phyloP scores from a whole-genome alignment of 2,888 invertebrate species.

The Platypus cylindrus region DNA sequence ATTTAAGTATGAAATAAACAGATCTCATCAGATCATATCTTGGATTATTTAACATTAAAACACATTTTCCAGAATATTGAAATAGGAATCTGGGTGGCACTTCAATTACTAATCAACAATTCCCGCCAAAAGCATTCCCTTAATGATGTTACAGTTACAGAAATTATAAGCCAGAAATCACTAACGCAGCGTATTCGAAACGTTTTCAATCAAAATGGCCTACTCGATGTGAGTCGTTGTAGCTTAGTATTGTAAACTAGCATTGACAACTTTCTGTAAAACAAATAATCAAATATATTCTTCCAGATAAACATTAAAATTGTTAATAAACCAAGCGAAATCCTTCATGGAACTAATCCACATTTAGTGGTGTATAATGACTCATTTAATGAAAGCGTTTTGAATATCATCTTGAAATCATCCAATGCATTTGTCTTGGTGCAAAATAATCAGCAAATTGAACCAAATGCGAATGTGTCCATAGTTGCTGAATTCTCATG shows the following conservation, averaged over 20 bases:
- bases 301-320: conserved; percentile 27
- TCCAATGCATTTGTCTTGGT: conserved; percentile 27
- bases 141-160: conserved; percentile 27
- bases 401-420: conserved; percentile 23
- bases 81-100: conserved; percentile 26
- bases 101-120: conserved; percentile 27
- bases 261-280: conserved; percentile 1
- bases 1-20: neutral
- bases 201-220: conserved; percentile 24
- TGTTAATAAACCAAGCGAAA: conserved; percentile 24
- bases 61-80: conserved; percentile 29
- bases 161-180: conserved; percentile 25
- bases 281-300: conserved; percentile 3
- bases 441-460: conserved; percentile 20
- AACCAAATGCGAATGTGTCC: conserved; percentile 19
- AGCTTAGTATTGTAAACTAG: too few species aligned
- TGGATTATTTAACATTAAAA: too few species aligned
- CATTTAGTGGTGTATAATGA: conserved; percentile 27
- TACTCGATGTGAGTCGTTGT: conserved; percentile 25
- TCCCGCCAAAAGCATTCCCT: conserved; percentile 23
- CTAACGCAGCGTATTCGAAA: conserved; percentile 24
- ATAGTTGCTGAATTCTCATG: conserved; percentile 25
- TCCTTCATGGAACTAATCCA: conserved; percentile 27
- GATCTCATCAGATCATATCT: too few species aligned
- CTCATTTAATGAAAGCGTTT: conserved; percentile 23